Percentiles rank a stretch among this genome's conserved stretches.
Conservation (phyloP, 1,140 invertebrate genomes). For the Scylla paramamosain region DNA sequence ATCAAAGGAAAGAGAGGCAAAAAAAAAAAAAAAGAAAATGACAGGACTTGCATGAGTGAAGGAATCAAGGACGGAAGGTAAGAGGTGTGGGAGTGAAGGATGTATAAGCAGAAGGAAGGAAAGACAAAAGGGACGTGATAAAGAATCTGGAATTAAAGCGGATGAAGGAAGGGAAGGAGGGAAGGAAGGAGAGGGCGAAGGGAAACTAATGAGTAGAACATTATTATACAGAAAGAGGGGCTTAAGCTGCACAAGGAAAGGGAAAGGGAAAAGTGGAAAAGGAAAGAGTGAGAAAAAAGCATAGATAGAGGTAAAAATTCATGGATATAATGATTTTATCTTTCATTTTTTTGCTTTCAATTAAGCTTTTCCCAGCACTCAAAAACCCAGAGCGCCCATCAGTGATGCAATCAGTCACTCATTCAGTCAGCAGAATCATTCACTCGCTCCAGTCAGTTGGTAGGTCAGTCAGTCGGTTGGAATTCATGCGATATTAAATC, state of each 20-base stretch:
- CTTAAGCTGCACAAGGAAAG: too few relatives aligned
- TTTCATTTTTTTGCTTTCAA: too few relatives aligned
- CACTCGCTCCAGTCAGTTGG: too few relatives aligned
- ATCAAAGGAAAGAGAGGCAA: neutral
- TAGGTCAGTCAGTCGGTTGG: too few relatives aligned
- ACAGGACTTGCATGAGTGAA: neutral
- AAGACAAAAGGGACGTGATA: neutral
- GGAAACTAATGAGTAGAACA: neutral
- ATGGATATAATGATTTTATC: too few relatives aligned
- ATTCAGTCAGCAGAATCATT: too few relatives aligned
- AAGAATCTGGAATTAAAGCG: neutral
- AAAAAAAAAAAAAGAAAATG: neutral
- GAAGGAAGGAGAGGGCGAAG: neutral
- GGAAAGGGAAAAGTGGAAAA: neutral
- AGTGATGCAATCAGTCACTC: too few relatives aligned
- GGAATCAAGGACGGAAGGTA: neutral
- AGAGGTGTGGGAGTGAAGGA: neutral
- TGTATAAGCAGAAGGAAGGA: neutral
- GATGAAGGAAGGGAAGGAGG: neutral
- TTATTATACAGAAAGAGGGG: neutral
- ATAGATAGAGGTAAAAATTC: neutral
- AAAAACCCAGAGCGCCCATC: too few relatives aligned
- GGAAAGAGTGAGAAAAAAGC: neutral
- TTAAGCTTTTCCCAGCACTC: too few relatives aligned
- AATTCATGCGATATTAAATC: too few relatives aligned